These are phyloP conservation scores for Capitella teleta DNA, from an alignment of 1,140 invertebrate species.

Conservation along the genomic window DNA sequence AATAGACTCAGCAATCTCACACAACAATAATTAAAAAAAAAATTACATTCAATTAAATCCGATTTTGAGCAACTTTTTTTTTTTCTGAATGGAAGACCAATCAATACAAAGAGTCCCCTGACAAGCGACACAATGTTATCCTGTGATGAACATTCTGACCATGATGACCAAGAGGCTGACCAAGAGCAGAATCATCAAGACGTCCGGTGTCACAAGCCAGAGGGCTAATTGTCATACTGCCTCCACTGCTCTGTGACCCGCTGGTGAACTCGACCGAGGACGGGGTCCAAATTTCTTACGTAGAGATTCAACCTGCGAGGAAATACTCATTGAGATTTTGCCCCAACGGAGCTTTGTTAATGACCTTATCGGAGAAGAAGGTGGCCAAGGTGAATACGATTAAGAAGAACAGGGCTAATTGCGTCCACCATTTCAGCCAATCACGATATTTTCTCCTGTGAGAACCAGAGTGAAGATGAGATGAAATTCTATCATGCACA, in stretches of 20 bases:
- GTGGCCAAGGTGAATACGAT: slow-evolving; percentile 25
- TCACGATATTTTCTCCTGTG: slow-evolving; percentile 25
- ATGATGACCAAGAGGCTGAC: background rate
- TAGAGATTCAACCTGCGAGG: slow-evolving; percentile 18
- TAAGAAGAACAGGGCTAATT: slow-evolving; percentile 23
- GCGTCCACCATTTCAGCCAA: slow-evolving; percentile 25
- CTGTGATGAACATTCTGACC: background rate
- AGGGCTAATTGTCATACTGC: slow-evolving; percentile 29
- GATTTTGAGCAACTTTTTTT: no score
- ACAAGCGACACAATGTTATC: no score
- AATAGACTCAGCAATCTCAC: no score
- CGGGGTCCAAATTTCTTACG: slow-evolving; percentile 9
- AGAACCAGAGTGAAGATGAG: background rate
- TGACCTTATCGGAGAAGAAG: slow-evolving; percentile 28
- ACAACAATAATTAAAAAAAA: no score
- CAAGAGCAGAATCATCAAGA: slow-evolving; percentile 13
- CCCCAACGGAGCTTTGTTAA: background rate
- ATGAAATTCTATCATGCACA: background rate
- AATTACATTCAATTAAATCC: no score
- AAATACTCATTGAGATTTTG: background rate
- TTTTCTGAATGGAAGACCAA: no score
- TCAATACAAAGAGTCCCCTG: no score
- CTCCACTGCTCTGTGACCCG: slow-evolving; percentile 10
- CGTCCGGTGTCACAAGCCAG: slow-evolving; percentile 23
- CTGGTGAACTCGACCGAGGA: background rate